Conservation (phyloP, 2,797 vertebrate genomes). For the Xenops minutus region DNA sequence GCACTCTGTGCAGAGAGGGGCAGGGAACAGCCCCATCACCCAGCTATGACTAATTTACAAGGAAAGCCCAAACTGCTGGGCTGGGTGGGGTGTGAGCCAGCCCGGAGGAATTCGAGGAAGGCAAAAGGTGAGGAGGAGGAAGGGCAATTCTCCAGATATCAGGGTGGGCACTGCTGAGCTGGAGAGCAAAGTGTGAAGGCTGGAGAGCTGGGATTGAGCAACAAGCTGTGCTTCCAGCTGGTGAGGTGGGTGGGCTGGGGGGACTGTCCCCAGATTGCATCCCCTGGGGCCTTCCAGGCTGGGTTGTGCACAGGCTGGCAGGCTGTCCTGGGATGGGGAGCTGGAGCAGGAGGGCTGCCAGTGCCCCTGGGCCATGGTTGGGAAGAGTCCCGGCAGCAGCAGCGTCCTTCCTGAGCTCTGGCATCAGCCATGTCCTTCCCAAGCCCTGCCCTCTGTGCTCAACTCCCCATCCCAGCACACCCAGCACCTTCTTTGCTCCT, state of each 20-base stretch:
- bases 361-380: neutral
- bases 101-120: neutral
- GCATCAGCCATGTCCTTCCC: neutral
- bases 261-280: neutral
- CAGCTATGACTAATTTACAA: neutral
- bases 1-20: neutral
- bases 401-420: fast-evolving
- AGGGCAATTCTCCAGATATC: neutral
- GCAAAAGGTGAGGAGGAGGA: neutral
- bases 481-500: neutral
- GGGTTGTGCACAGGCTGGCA: neutral
- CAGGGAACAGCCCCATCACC: neutral
- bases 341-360: neutral
- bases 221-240: neutral
- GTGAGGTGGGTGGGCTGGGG: fast-evolving
- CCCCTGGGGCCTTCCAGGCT: fast-evolving
- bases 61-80: neutral
- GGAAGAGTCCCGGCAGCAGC: neutral
- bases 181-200: neutral
- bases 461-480: neutral
- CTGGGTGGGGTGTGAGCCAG: neutral
- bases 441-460: fast-evolving
- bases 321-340: fast-evolving
- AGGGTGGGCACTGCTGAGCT: neutral
- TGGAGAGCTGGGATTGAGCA: neutral